Base-by-base conservation (phyloP, 2,797 vertebrate genomes). In the Sebastolobus altivelis region DNA sequence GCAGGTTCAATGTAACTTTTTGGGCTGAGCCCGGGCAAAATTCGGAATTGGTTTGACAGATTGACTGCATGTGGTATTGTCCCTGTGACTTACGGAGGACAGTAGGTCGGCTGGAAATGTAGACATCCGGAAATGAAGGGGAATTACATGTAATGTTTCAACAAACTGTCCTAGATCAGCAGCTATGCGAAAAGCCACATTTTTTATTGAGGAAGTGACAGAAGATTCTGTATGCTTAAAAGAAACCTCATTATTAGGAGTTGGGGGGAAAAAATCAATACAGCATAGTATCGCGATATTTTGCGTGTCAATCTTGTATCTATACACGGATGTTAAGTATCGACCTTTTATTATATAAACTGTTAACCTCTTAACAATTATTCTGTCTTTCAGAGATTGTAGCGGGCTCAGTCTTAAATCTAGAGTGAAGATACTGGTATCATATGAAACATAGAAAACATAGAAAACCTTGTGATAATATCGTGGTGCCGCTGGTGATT, bases 41-140 rank as follows among this genome's bases (percentile, higher is more conserved):
- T 85, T 91, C 78, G 18, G 73, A 90, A 92, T 92, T 82, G 87
- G 87, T 92, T 90, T 91, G 94, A 93, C 93, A 90, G 93, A 94
- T 89, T 91, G 90, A 86, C 91, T 84, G 80, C 86, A 87, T 90
- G 92, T 68, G 77, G 85, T 82, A 90, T 90, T 92, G 94, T 94
- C 86, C 83, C 82, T 35, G 85, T 77, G 87, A 93, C 82, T 92
- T 91, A 86, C 18, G 18, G 46, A 73, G 83, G 84, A 88, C 87
- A 87, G 88, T 83, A 20, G 78, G 77, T 73, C 60, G 67, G 67
- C 82, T 84, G 65, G 60, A 91, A 85, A 91, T 86, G 83, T 78
- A 87, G 91, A 92, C 85, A 83, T 86, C 79, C 78, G 67, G 78
- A 89, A 93, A 93, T 88, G 71, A 91, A 86, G 80, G 65, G 77